Conservation (phyloP, 1,140 invertebrate species). For the Catajapyx aquilonaris region DNA sequence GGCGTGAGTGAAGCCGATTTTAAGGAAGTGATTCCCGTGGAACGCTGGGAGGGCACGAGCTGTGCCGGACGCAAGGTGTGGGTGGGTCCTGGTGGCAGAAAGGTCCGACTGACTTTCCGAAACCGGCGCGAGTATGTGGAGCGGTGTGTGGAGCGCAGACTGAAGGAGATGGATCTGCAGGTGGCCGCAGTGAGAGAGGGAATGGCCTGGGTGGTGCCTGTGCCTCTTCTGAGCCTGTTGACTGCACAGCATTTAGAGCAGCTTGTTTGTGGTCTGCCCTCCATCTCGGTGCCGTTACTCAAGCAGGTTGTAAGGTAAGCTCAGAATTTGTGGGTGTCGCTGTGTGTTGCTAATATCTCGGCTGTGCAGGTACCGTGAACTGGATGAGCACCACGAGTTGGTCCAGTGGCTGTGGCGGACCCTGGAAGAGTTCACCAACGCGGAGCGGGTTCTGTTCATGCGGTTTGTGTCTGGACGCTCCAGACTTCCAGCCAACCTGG, state of each 20-base stretch:
- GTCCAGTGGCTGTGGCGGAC: constrained; percentile 43
- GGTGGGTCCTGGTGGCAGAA: constrained; percentile 34
- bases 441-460: constrained; percentile 42
- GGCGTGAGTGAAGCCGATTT: constrained; percentile 37
- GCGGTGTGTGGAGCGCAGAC: constrained; percentile 32
- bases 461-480: constrained; percentile 44
- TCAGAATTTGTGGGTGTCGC: constrained; percentile 1
- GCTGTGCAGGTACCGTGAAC: constrained; percentile 38
- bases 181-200: constrained; percentile 36
- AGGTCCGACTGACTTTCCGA: constrained; percentile 34
- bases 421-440: constrained; percentile 36
- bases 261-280: constrained; percentile 39
- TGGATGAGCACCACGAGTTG: constrained; percentile 35
- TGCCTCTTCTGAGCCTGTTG: constrained; percentile 36
- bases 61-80: constrained; percentile 34
- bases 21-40: constrained; percentile 39
- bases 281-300: constrained; percentile 35
- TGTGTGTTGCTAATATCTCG: too few species aligned
- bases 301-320: constrained; percentile 38
- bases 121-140: constrained; percentile 39
- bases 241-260: constrained; percentile 37
- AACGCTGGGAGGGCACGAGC: constrained; percentile 40
- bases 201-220: constrained; percentile 40
- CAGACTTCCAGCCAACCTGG: constrained; percentile 37
- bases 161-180: constrained; percentile 41